Percentiles rank a stretch among this genome's conserved stretches.
These are phyloP conservation scores for Sigmodon hispidus DNA, from an alignment of 2,113 vertebrate species.

Conservation along the genomic window DNA sequence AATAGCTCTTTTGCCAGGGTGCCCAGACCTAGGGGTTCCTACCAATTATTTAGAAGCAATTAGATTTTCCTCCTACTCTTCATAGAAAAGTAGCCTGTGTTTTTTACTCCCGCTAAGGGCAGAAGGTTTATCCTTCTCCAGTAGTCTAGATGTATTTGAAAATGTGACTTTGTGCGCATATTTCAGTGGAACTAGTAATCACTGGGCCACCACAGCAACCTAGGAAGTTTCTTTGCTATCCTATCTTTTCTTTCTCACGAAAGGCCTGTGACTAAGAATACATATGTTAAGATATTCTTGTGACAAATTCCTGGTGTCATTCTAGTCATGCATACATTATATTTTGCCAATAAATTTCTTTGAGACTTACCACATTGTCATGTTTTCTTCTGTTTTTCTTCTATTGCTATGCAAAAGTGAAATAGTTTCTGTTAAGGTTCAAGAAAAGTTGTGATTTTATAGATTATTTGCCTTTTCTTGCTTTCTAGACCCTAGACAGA, in stretches of 20 bases:
- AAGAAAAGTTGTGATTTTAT: background rate
- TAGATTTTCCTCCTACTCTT: background rate
- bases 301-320: background rate
- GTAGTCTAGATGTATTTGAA: background rate
- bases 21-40: background rate
- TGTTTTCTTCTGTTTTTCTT: background rate
- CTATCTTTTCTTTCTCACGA: background rate
- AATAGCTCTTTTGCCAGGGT: background rate
- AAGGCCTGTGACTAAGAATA: background rate
- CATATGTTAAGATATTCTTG: background rate
- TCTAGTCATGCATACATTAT: too few relatives aligned
- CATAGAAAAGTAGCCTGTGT: background rate
- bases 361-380: slow-evolving; percentile 24
- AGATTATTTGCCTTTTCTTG: slow-evolving; percentile 7
- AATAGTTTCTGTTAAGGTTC: background rate
- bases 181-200: background rate
- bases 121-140: background rate
- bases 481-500: slow-evolving; percentile 31
- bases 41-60: background rate
- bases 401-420: background rate
- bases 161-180: background rate
- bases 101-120: background rate
- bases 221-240: background rate
- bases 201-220: background rate
- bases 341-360: background rate